A percentile compares a stretch with the other conserved stretches of the same genome.
phyloP scores from a whole-genome alignment of 2,888 invertebrate genomes.

The Cybosia mesomella region DNA sequence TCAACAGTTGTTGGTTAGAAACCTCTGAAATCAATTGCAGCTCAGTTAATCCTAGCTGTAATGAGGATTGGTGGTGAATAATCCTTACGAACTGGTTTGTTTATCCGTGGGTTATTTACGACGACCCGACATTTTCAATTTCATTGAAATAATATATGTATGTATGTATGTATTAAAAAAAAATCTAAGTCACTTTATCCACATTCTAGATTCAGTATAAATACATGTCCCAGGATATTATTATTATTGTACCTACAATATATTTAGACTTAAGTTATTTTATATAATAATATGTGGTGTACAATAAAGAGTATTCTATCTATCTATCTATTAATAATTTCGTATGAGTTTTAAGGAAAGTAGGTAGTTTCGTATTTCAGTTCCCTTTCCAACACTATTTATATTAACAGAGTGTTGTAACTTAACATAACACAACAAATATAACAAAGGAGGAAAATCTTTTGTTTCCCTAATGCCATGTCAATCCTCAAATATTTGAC shows the following conservation, averaged over 20 bases:
- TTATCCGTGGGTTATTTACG: conserved; percentile 50
- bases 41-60: conserved; percentile 59
- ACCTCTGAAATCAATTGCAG: conserved; percentile 55
- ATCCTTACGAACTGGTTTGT: conserved; percentile 43
- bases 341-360: not conserved
- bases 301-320: no score
- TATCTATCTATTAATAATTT: no score
- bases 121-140: conserved; percentile 27
- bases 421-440: conserved; percentile 8
- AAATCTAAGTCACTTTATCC: no score
- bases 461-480: conserved; percentile 6
- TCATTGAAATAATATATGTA: no score
- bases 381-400: not conserved
- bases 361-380: not conserved
- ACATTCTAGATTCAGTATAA: no score
- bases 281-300: no score
- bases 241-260: no score
- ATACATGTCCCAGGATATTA: no score
- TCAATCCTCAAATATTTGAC: not conserved
- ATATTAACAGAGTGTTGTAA: conserved; percentile 1
- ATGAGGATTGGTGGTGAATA: conserved; percentile 60
- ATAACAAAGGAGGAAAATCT: conserved; percentile 13
- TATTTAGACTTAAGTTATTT: no score
- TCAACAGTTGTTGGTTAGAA: conserved; percentile 19
- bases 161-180: no score